Base-by-base conservation (phyloP, 2,888 invertebrate species). In the Stegophylla sp. region DNA sequence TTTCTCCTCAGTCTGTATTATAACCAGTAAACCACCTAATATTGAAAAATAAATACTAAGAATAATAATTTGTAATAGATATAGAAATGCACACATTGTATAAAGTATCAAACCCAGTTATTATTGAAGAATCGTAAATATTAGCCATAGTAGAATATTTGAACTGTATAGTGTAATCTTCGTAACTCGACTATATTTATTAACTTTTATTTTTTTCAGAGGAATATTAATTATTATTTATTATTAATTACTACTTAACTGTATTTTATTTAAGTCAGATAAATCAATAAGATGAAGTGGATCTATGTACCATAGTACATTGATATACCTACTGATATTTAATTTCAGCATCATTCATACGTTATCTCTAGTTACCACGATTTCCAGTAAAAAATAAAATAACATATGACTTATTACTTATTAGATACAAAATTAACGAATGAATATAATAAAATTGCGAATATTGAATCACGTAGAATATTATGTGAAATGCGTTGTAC, bases 11-110 rank as follows among this genome's bases (percentile, higher is more conserved):
- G 12, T 59, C 73, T 20, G 28, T 73, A 45, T 73, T 61, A 45
- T 15, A 7, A 63, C 34, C 12, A 34, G 34, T 34, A 5, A 5
- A 34, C n/a, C 7, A 15, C 34, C 3, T 34, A 34, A 34, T 4
- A 48, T 34, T 48, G 20, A 63, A 51, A 13, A 51, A 51, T 17
- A 17, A 64, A 75, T 51, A 41, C 12, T 15, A 51, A 53, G 3
- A 53, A 43, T 26, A 53, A 53, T 20, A 61, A 28, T 64, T 41
- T 75, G 9, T 75, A 43, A 63, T 74, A 34, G 51, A 64, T 41
- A 66, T 76, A 76, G 64, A 76, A 66, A 66, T 66, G 64, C 64
- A 76, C 64, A 53, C 3, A 13, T 66, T 76, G 75, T 76, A 76
- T 41, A 64, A 66, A 66, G 51, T 76, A 76, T 53, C 34, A 5